A percentile compares a stretch with the other conserved stretches of the same genome.
Evolutionary conservation across 2,888 invertebrate species (phyloP).

Genomic region (Anagyrus pseudococci): DNA sequence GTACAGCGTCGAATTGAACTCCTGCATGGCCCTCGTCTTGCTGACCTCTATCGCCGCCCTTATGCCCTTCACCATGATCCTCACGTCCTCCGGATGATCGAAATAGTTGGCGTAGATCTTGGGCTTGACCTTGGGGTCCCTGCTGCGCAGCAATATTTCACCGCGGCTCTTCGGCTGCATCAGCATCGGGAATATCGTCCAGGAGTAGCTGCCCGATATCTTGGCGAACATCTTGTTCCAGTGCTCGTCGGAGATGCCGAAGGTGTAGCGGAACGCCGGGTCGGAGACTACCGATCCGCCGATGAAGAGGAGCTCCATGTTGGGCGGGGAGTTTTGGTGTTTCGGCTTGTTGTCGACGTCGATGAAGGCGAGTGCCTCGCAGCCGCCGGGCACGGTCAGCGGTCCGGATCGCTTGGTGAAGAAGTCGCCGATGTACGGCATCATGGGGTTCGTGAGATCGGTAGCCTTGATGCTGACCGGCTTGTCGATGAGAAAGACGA

Average conservation of each 20-base stretch:
- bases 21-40: conserved; percentile 66
- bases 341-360: conserved; percentile 69
- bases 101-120: conserved; percentile 74
- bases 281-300: conserved; percentile 67
- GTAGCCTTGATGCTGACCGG: conserved; percentile 39
- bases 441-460: conserved; percentile 32
- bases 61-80: conserved; percentile 66
- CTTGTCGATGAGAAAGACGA: conserved; percentile 66
- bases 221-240: conserved; percentile 68
- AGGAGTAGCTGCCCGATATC: conserved; percentile 62
- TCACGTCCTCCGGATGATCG: conserved; percentile 67
- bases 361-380: conserved; percentile 72
- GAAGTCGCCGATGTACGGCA: conserved; percentile 62
- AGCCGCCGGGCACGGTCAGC: conserved; percentile 71
- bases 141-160: conserved; percentile 66
- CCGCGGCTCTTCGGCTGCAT: conserved; percentile 72
- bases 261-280: conserved; percentile 63
- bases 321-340: conserved; percentile 68
- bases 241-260: conserved; percentile 63
- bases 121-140: conserved; percentile 70
- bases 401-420: conserved; percentile 66
- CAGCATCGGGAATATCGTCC: conserved; percentile 63
- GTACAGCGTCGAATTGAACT: conserved; percentile 66
- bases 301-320: conserved; percentile 75
- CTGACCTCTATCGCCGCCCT: conserved; percentile 65